phyloP scores from a whole-genome alignment of 2,888 invertebrate genomes.

The Lamellibrachia columna region DNA sequence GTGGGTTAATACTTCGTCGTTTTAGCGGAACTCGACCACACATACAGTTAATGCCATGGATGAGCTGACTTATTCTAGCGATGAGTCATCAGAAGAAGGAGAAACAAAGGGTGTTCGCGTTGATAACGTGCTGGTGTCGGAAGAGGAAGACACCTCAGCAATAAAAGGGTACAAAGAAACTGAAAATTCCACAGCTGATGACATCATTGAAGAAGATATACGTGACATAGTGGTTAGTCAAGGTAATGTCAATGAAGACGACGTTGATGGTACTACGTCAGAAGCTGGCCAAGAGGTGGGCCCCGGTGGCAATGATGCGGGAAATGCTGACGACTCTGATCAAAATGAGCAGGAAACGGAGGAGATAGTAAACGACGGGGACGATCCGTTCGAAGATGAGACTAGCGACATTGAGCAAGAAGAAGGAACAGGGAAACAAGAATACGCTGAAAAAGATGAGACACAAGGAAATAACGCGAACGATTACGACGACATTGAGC shows the following conservation, averaged over 20 bases:
- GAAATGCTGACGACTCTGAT: too few relatives aligned
- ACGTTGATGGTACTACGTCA: background rate
- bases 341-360: too few relatives aligned
- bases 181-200: background rate
- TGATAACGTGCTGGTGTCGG: background rate
- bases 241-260: background rate
- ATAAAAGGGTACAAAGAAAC: background rate
- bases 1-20: background rate
- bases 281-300: background rate
- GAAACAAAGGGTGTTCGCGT: background rate
- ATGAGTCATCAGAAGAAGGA: background rate
- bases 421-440: background rate
- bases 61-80: background rate
- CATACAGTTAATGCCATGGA: background rate
- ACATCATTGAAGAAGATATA: background rate
- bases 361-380: too few relatives aligned
- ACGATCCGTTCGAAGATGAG: too few relatives aligned
- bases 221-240: background rate
- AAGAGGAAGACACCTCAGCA: background rate
- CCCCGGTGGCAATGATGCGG: background rate
- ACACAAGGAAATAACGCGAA: background rate
- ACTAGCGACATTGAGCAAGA: too few relatives aligned
- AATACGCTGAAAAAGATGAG: background rate
- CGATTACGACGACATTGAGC: too few relatives aligned
- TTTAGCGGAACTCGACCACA: background rate